Base-by-base conservation (phyloP, 2,797 vertebrate genomes). In the Centropyge bicolor region DNA sequence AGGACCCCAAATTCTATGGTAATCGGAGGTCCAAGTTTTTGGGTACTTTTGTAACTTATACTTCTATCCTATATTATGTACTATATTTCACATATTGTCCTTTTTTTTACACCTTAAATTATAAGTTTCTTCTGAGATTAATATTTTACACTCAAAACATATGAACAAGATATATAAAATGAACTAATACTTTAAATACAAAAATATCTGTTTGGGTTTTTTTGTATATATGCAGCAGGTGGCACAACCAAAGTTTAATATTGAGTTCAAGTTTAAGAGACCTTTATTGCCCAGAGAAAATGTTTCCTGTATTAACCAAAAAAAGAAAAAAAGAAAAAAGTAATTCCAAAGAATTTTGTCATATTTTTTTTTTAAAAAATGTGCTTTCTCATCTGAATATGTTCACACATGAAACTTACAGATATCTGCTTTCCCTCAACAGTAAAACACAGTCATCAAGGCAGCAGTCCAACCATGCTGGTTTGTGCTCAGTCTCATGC, bases 401-500 rank as follows among this genome's bases (percentile, higher is more conserved):
- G 31, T 55, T 27, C 5, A 68, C 66, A 52, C 84, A 86, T 83
- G 85, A 92, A 87, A 63, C 59, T 62, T 0, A 48, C 43, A 80
- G 86, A 92, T 24, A 90, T 92, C 81, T 88, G 43, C 61, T 81
- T 86, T 85, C 56, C 83, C 48, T 67, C 8, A 77, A 88, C 92
- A 95, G 94, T 90, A 46, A 79, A 70, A 22, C 12, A 1, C 51
- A 73, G 38, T 84, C 85, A 84, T 65, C 77, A 54, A 56, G 22
- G 35, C 73, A 67, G 51, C 20, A 35, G 38, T 59, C 52, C 60
- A 0, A 45, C 84, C 77, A 64, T 83, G 14, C 13, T 48, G 93
- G 95, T 96, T 82, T 74, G 93, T 93, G 43, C 64, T 77, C 61
- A 61, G 13, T 76, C 69, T 68, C 24, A 51, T 79, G 5, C 43